Percentiles rank a stretch among this genome's conserved stretches.
Conservation (phyloP, 2,113 vertebrate genomes). For the Sinocyclocheilus anshuiensis region DNA sequence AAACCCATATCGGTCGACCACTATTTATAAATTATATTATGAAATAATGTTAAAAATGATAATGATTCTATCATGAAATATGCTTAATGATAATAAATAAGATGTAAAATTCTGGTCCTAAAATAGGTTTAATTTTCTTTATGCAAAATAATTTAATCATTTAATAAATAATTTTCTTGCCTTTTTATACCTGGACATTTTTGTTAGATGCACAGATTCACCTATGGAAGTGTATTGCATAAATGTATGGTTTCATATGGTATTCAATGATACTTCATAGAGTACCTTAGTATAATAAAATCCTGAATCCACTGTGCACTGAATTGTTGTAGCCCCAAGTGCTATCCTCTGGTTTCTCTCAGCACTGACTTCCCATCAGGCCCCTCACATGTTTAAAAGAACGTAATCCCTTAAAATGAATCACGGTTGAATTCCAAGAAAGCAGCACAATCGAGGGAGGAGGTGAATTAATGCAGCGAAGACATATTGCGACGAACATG, state of each 20-base stretch:
- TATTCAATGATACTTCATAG: neutral
- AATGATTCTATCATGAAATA: too few species aligned
- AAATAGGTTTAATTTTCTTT: too few species aligned
- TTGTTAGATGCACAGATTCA: too few species aligned
- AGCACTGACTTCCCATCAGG: constrained; percentile 32
- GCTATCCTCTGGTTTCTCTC: constrained; percentile 43
- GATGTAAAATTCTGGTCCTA: too few species aligned
- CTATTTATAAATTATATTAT: too few species aligned
- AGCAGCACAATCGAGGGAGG: constrained; percentile 21
- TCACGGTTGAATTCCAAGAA: constrained; percentile 31
- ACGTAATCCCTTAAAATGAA: constrained; percentile 55
- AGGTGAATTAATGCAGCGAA: constrained; percentile 27
- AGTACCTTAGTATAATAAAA: neutral
- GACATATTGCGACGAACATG: constrained; percentile 44
- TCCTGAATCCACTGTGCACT: neutral
- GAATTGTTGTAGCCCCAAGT: constrained; percentile 1
- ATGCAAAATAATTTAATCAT: too few species aligned
- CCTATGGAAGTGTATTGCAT: too few species aligned
- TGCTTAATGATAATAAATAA: too few species aligned
- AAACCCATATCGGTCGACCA: too few species aligned
- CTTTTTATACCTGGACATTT: neutral
- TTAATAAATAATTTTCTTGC: neutral
- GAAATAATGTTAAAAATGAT: too few species aligned
- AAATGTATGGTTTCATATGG: neutral
- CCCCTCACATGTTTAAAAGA: constrained; percentile 48